Base-by-base conservation (phyloP, 2,797 vertebrate genomes). In the Microctenopoma steveboyesi region DNA sequence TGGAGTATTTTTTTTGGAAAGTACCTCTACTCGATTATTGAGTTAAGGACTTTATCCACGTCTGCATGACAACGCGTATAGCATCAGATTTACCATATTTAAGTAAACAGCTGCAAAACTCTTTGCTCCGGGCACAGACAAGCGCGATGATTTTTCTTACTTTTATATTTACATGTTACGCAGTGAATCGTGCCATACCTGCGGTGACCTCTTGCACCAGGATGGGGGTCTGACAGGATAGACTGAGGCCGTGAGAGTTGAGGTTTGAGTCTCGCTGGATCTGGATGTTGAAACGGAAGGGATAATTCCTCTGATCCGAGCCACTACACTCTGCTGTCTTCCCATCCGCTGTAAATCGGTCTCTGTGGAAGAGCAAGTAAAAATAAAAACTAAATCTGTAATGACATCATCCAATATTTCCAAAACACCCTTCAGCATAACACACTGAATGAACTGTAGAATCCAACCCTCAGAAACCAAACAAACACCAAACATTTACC, bases 221-320 rank as follows among this genome's bases (percentile, higher is more conserved):
- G 58, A 96, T 93, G n/a, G 97, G 97, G 27, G 83, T 91, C 64
- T 91, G 85, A 3, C 92, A 88, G 1, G 96, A 96, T 71, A 99
- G 85, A 16, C 93, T 95, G 82, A 99, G 96, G 74, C 97, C 97
- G 0, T 96, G 96, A 76, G 95, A 93, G 81, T 90, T 92, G 77
- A 96, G 92, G 9, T 91, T 70, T 0, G 86, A 73, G 72, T 99
- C 96, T 71, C 91, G 94, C 42, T 93, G 93, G 63, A 99, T 92
- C 56, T 95, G 95, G 47, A 98, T 61, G 0, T 90, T 96, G 55
- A 96, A 92, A 28, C 93, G 95, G 78, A 95, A 91, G 0, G 88
- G 90, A 50, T 91, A 94, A 68, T 90, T 88, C 25, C 89, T 89
- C 81, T 94, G 95, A 7, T 90, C 89, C 1, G 84, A 72, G 28